These are phyloP conservation scores for Brachionus rotundiformis DNA, from an alignment of 1,140 invertebrate genomes.

Conservation along the genomic window DNA sequence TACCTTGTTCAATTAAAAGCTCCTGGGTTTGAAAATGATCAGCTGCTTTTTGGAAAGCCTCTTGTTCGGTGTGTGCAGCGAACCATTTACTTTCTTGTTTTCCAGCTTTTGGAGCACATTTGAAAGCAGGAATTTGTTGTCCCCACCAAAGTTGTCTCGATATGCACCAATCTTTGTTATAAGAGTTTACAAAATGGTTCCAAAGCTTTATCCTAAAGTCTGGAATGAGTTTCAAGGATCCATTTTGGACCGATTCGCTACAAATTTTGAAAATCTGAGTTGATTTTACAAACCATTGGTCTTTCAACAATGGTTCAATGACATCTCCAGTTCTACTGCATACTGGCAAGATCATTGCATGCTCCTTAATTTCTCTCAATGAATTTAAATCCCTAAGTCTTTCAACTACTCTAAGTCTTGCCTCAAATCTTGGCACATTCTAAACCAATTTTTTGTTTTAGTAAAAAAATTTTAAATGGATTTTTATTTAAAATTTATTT, in stretches of 20 bases:
- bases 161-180: constrained; percentile 55
- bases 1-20: constrained; percentile 24
- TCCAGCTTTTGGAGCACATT: background rate
- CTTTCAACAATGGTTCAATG: constrained; percentile 55
- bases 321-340: constrained; percentile 55
- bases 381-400: constrained; percentile 22
- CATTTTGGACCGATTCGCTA: constrained; percentile 53
- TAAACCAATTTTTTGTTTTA: background rate
- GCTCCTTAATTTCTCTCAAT: constrained; percentile 49
- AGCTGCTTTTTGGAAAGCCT: constrained; percentile 51
- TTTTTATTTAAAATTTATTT: background rate
- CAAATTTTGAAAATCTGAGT: constrained; percentile 52
- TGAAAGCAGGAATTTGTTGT: constrained; percentile 55
- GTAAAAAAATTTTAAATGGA: background rate
- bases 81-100: constrained; percentile 19
- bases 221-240: constrained; percentile 53
- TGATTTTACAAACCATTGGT: constrained; percentile 56
- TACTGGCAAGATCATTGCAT: constrained; percentile 53
- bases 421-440: constrained; percentile 58
- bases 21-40: constrained; percentile 14
- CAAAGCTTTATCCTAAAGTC: constrained; percentile 53
- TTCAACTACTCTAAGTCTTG: constrained; percentile 51
- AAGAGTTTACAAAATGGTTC: constrained; percentile 27
- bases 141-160: constrained; percentile 57
- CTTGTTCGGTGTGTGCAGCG: background rate